Evolutionary conservation across 2,113 vertebrate genomes (phyloP).

Genomic region (Cheirogaleus medius): DNA sequence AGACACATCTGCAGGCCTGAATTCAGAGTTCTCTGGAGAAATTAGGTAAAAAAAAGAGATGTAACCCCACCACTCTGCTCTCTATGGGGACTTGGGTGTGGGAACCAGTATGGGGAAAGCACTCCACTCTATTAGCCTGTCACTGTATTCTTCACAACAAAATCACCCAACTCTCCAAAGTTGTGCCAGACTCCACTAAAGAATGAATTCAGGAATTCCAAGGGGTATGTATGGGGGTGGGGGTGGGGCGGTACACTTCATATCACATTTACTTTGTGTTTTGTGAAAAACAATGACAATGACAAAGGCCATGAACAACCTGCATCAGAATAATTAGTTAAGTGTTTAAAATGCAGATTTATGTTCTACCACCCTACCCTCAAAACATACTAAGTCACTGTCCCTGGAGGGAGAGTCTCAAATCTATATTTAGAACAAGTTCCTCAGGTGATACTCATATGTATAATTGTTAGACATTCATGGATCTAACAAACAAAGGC

Average conservation of each 20-base stretch:
- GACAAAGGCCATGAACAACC: neutral
- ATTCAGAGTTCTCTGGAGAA: neutral
- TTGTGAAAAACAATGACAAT: neutral
- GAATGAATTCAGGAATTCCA: neutral
- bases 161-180: neutral
- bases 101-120: too few species aligned
- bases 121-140: accelerated
- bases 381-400: neutral
- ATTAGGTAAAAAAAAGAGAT: neutral
- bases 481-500: neutral
- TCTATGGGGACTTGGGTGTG: neutral
- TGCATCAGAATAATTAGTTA: neutral
- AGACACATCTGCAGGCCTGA: neutral
- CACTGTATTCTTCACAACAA: neutral
- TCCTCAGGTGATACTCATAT: neutral
- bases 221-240: neutral
- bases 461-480: neutral
- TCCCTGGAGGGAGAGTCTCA: neutral
- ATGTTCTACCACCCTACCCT: neutral
- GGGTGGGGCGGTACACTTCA: neutral
- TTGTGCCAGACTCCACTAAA: neutral
- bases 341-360: neutral
- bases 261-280: neutral
- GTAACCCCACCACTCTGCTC: neutral
- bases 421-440: neutral